Evolutionary conservation across 2,113 vertebrate genomes (phyloP).

Genomic region (Lepidothrix coronata): DNA sequence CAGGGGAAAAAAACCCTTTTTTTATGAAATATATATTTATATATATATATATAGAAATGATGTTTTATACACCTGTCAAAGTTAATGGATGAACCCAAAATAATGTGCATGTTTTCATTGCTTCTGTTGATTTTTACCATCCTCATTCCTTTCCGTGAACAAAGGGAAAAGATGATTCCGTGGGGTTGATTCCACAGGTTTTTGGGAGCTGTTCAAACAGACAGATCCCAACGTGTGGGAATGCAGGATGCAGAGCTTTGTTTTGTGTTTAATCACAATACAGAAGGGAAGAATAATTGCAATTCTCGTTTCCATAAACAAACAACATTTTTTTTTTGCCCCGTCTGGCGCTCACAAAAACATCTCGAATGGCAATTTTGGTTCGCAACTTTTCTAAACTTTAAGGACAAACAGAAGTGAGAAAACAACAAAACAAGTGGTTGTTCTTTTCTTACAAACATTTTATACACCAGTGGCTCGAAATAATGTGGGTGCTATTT

Average conservation of each 20-base stretch:
- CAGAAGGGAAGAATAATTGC: background rate
- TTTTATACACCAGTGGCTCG: constrained; percentile 66
- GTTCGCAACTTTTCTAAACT: constrained; percentile 43
- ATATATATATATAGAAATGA: background rate
- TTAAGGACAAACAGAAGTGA: constrained; percentile 24
- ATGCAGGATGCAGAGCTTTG: background rate
- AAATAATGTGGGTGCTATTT: constrained; percentile 78
- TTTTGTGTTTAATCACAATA: background rate
- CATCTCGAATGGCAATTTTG: background rate
- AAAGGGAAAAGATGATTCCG: background rate
- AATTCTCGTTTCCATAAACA: background rate
- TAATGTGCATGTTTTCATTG: background rate
- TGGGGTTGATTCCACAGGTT: background rate
- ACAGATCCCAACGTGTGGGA: background rate
- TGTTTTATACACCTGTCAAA: background rate
- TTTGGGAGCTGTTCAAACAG: background rate
- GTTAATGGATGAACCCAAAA: background rate
- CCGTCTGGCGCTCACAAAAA: background rate
- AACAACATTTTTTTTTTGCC: background rate
- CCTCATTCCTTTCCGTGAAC: background rate
- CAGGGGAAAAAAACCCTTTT: background rate
- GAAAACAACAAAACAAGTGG: constrained; percentile 70
- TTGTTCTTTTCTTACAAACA: constrained; percentile 58
- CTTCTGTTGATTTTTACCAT: background rate
- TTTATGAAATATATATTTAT: no score